Base-by-base conservation (phyloP, 2,888 invertebrate genomes). In the Troglohyphantes excavatus region DNA sequence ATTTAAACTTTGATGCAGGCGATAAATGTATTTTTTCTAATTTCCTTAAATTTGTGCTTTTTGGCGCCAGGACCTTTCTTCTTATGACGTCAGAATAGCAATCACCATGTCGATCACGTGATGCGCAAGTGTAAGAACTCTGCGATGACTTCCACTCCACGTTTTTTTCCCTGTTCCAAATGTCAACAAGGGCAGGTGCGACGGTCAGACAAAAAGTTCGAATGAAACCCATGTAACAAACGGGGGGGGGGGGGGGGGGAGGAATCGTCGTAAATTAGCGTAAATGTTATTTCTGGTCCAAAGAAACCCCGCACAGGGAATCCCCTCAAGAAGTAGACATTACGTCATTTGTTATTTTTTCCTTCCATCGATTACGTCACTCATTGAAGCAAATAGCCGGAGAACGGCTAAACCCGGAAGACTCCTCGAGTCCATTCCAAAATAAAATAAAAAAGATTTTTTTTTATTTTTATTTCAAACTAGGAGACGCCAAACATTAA, bases 291-390 rank as follows among this genome's bases (percentile, higher is more conserved):
- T 53, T 53, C 53, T 53, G 53, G 13, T n/a, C 26, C 3, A 23
- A 26, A 21, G 82, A 82, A 82, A 82, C 82, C 82, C 59, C 61
- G 72, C 61, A 3, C 11, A 19, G 23, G 26, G 26, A n/a, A n/a
- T 53, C 29, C 33, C 59, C 23, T n/a, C 81, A 81, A 68, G 82
- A 82, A 82, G 61, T 72, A 82, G 53, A 72, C 61, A 17, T 46
- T 39, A 65, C 65, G 43, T 46, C 46, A 72, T 6, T 72, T 72
- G 53, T 53, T 46, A 46, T 72, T 21, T 46, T 72, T 46, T 27
- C 27, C 72, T n/a, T 17, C n/a, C 9, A n/a, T n/a, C 53, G 53
- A 53, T n/a, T 5, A 53, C 53, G 53, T 53, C 53, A 53, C 53
- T 1, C 53, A 53, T 53, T 53, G 53, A 6, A 53, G 53, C 9